phyloP scores from a whole-genome alignment of 2,113 vertebrate genomes.

The Numenius arquata region DNA sequence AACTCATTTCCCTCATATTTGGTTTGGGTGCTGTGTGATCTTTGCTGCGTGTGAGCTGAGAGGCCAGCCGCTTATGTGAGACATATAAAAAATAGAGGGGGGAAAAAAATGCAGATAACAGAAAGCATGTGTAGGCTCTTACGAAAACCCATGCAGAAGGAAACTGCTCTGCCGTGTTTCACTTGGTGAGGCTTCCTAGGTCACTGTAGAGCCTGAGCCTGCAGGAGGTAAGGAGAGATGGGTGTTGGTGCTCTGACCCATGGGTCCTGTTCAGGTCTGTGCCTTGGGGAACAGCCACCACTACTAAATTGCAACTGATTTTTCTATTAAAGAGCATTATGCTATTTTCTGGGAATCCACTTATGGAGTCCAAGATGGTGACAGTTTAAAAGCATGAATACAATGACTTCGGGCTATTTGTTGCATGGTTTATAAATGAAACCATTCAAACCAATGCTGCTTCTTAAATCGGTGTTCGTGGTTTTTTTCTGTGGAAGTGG shows the following conservation, averaged over 20 bases:
- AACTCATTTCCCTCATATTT: neutral
- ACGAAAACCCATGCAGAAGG: neutral
- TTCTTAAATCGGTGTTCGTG: neutral
- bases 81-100: neutral
- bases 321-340: accelerated
- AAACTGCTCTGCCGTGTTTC: neutral
- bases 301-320: neutral
- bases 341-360: neutral
- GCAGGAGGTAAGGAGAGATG: neutral
- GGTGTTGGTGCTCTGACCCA: neutral
- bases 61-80: neutral
- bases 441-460: accelerated
- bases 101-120: neutral
- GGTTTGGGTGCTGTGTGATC: neutral
- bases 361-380: neutral
- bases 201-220: neutral
- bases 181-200: neutral
- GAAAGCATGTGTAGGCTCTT: accelerated
- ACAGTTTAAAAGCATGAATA: neutral
- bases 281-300: neutral
- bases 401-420: neutral
- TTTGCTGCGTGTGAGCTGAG: accelerated
- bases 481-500: neutral
- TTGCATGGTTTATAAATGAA: neutral
- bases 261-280: neutral